Percentiles rank a stretch among this genome's conserved stretches.
phyloP scores from a whole-genome alignment of 2,113 vertebrate genomes.

The Phycodurus eques region DNA sequence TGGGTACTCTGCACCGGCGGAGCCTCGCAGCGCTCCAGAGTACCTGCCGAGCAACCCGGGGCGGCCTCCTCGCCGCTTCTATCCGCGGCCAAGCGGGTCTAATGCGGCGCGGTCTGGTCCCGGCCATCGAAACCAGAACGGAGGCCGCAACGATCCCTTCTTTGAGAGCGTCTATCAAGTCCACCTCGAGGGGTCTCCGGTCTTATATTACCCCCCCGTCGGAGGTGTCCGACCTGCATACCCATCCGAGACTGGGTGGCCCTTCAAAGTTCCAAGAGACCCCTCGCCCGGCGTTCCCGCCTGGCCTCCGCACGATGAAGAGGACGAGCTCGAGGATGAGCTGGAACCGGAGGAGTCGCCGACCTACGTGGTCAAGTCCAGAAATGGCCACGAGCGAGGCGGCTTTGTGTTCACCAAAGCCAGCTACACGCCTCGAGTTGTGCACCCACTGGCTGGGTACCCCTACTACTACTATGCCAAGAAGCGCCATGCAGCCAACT shows the following conservation, averaged over 20 bases:
- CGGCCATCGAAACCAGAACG: neutral
- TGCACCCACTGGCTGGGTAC: neutral
- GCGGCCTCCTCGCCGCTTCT: neutral
- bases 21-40: neutral
- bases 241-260: neutral
- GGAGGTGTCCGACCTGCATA: too few relatives aligned
- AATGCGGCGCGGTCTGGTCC: too few relatives aligned
- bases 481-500: neutral
- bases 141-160: neutral
- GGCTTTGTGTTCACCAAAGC: fast-evolving
- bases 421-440: neutral
- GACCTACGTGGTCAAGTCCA: conserved; percentile 4
- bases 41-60: neutral
- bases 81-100: neutral
- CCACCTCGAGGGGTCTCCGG: neutral
- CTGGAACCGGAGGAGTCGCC: too few relatives aligned
- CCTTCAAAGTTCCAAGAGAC: too few relatives aligned
- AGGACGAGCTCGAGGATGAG: neutral
- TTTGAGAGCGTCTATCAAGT: conserved; percentile 25
- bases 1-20: neutral
- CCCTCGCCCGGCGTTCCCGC: neutral
- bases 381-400: neutral
- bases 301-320: neutral
- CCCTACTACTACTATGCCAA: neutral
- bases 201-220: neutral